phyloP scores from a whole-genome alignment of 2,113 vertebrate genomes.

The Brachypodius melanocephalos region DNA sequence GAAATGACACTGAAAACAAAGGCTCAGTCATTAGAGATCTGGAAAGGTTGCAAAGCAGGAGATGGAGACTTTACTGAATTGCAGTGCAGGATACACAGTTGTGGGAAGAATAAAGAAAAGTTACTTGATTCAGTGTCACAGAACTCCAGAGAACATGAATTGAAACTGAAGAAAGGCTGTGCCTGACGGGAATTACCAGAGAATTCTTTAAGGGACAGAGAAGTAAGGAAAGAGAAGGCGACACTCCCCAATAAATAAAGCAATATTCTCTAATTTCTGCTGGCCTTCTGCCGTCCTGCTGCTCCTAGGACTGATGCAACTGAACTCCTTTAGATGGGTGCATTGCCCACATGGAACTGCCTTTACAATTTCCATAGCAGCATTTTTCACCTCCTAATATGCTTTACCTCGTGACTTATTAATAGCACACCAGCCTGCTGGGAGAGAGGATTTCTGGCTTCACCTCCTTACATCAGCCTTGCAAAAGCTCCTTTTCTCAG shows the following conservation, averaged over 20 bases:
- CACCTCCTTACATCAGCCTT: not conserved
- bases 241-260: not conserved
- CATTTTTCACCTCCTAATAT: conserved; percentile 53
- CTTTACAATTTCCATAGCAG: conserved; percentile 45
- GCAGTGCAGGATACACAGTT: not conserved
- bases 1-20: not conserved
- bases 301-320: conserved; percentile 19
- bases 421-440: conserved; percentile 30
- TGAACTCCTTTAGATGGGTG: not conserved
- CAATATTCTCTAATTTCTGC: not conserved
- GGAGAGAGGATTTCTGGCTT: not conserved
- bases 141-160: not conserved
- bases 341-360: conserved; percentile 2
- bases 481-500: not conserved
- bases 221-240: not conserved
- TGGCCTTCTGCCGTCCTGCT: conserved; percentile 29
- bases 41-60: not conserved
- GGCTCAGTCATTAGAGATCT: not conserved
- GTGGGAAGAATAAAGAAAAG: not conserved
- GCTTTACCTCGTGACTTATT: conserved; percentile 49
- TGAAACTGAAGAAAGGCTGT: conserved; percentile 11
- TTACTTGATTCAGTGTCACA: not conserved
- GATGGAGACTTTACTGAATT: conserved; percentile 4
- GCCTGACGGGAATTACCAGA: not conserved
- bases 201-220: not conserved